phyloP scores from a whole-genome alignment of 2,888 invertebrate genomes.

The Theristus sp. region DNA sequence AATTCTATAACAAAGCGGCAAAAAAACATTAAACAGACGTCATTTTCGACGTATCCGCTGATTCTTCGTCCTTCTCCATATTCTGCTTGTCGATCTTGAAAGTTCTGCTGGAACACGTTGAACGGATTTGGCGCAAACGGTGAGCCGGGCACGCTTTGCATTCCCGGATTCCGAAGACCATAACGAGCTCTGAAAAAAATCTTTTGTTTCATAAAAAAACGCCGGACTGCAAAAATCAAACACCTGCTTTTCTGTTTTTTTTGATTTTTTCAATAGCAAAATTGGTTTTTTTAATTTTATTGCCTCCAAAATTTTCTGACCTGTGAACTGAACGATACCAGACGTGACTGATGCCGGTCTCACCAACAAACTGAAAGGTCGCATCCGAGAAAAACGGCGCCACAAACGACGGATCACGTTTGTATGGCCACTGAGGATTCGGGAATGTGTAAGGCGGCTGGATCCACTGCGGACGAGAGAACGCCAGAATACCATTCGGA shows the following conservation, averaged over 20 bases:
- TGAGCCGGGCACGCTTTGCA: not conserved
- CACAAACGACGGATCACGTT: constrained; percentile 15
- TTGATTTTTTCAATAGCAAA: too few relatives aligned
- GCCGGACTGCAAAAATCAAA: too few relatives aligned
- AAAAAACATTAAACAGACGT: not conserved
- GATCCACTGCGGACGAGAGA: constrained; percentile 16
- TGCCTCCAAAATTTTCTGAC: too few relatives aligned
- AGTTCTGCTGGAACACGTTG: not conserved
- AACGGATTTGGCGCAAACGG: not conserved
- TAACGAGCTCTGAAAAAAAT: not conserved
- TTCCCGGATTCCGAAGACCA: not conserved
- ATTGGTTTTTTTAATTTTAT: too few relatives aligned
- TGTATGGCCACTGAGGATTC: constrained; percentile 16
- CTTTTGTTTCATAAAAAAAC: not conserved
- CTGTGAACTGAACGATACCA: constrained; percentile 14
- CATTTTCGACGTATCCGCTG: not conserved
- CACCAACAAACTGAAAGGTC: constrained; percentile 14
- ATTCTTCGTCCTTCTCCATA: not conserved
- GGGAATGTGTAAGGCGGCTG: constrained; percentile 20
- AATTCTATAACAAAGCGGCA: not conserved
- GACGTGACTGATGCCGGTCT: constrained; percentile 15
- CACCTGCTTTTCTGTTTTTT: too few relatives aligned
- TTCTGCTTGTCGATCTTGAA: not conserved
- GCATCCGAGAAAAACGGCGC: constrained; percentile 18
- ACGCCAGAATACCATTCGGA: constrained; percentile 15